These are phyloP conservation scores for Mystacornis crossleyi DNA, from an alignment of 2,113 vertebrate species.

Conservation along the genomic window DNA sequence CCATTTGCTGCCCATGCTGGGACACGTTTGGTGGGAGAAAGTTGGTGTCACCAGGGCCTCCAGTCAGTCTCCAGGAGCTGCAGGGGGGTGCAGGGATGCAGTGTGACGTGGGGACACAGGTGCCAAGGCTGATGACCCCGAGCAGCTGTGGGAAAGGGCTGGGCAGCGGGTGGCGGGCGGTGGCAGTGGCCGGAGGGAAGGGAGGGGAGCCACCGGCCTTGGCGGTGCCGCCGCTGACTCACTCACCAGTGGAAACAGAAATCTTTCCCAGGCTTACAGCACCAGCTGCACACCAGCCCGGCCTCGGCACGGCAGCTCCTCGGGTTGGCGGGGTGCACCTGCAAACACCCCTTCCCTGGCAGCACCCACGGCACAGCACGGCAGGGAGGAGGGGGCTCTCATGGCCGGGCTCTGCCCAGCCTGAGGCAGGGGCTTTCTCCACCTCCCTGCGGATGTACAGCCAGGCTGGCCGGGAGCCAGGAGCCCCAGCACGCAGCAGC, in stretches of 20 bases:
- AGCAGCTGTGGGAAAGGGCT: not conserved
- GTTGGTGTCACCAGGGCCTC: rapidly evolving
- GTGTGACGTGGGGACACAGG: not conserved
- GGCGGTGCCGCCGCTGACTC: not conserved
- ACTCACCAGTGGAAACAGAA: slow-evolving; percentile 6
- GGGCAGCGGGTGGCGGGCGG: not conserved
- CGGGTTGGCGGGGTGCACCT: rapidly evolving
- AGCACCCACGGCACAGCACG: rapidly evolving
- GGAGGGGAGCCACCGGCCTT: not conserved
- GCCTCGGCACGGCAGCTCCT: rapidly evolving
- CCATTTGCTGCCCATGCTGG: rapidly evolving
- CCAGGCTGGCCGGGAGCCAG: not conserved
- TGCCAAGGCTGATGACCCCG: not conserved
- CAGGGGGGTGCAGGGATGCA: rapidly evolving
- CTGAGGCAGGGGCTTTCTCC: not conserved
- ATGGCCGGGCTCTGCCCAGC: rapidly evolving
- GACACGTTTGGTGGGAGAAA: rapidly evolving
- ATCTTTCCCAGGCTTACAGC: not conserved
- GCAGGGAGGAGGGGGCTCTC: not conserved
- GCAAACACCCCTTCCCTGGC: not conserved
- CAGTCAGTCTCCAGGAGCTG: rapidly evolving
- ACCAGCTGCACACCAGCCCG: not conserved
- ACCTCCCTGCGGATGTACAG: rapidly evolving
- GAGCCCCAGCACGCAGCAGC: not conserved
- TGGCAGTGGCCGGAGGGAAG: not conserved